Conservation (phyloP, 2,797 vertebrate genomes). For the Rhadinocentrus ornatus region DNA sequence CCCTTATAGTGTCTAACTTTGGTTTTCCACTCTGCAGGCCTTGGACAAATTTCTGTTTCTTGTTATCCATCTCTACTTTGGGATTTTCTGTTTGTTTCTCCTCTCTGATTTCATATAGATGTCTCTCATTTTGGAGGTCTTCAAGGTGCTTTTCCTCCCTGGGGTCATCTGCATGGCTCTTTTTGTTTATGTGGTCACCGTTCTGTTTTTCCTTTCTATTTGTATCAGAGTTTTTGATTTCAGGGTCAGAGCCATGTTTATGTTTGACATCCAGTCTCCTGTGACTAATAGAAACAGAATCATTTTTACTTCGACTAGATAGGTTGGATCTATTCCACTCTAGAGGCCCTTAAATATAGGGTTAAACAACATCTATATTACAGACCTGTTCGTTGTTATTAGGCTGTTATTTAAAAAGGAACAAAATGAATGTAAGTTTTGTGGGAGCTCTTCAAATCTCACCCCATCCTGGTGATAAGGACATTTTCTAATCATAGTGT, state of each 20-base stretch:
- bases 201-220: constrained; percentile 65
- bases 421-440: not conserved
- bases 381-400: not conserved
- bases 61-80: constrained; percentile 29
- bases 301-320: constrained; percentile 29
- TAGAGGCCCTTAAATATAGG: not conserved
- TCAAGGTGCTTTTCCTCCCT: constrained; percentile 33
- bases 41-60: constrained; percentile 42
- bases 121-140: constrained; percentile 42
- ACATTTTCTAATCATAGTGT: not conserved
- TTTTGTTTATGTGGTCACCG: constrained; percentile 49
- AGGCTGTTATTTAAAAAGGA: not conserved
- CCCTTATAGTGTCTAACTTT: constrained; percentile 61
- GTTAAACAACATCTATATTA: not conserved
- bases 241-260: constrained; percentile 62
- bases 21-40: constrained; percentile 56
- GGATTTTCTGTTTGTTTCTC: constrained; percentile 44
- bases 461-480: not conserved
- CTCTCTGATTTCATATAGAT: constrained; percentile 40
- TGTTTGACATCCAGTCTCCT: constrained; percentile 63
- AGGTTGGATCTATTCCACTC: not conserved
- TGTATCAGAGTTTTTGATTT: constrained; percentile 66
- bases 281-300: constrained; percentile 73
- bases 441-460: not conserved
- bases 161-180: constrained; percentile 21